Percentiles rank a stretch among this genome's conserved stretches.
Conservation (phyloP, 1,140 invertebrate genomes). For the Saccostrea cuccullata region DNA sequence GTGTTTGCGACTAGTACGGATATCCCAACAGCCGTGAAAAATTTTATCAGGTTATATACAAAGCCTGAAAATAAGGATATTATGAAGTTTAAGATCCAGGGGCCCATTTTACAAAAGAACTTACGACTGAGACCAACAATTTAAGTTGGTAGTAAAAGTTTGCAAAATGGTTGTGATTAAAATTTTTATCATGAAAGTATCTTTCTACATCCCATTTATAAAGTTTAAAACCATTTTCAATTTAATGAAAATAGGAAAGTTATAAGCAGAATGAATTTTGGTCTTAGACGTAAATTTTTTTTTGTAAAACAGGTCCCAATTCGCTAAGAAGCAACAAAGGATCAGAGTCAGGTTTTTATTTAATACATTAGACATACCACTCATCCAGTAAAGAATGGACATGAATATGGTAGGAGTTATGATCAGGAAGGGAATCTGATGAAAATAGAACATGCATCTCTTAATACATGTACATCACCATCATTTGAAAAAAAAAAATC, state of each 20-base stretch:
- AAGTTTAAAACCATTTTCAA: too few species aligned
- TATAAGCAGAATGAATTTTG: background rate
- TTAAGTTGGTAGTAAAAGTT: too few species aligned
- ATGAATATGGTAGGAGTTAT: background rate
- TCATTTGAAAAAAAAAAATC: background rate
- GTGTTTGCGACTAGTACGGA: background rate
- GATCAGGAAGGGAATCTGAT: conserved; percentile 37
- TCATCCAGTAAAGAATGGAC: conserved; percentile 30
- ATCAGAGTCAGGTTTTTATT: background rate
- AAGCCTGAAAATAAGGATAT: conserved; percentile 1
- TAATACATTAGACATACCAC: background rate
- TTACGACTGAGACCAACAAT: too few species aligned
- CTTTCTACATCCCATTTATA: too few species aligned
- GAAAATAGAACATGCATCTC: background rate
- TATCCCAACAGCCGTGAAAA: background rate
- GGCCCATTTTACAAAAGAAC: too few species aligned
- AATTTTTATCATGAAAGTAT: too few species aligned
- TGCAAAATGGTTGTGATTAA: too few species aligned
- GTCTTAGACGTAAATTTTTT: too few species aligned
- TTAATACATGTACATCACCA: background rate
- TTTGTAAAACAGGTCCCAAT: too few species aligned
- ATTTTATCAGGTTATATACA: background rate
- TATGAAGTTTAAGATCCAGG: too few species aligned
- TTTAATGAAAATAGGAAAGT: too few species aligned
- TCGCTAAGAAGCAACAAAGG: background rate